phyloP scores from a whole-genome alignment of 1,140 invertebrate species.

The Drosophila equinoxialis region DNA sequence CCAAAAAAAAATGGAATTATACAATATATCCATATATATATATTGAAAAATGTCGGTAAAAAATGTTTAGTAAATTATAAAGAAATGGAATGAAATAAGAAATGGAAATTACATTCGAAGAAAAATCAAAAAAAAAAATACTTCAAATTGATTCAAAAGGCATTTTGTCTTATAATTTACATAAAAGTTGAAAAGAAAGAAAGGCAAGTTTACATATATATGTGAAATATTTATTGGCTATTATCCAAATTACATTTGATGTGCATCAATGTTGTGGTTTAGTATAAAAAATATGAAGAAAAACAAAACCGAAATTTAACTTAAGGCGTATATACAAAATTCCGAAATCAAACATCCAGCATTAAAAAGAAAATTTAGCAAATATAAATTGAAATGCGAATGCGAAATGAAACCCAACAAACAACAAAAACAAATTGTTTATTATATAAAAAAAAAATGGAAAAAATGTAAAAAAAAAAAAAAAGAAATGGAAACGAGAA shows the following conservation, averaged over 20 bases:
- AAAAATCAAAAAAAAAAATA: conserved; percentile 9
- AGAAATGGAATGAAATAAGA: conserved; percentile 23
- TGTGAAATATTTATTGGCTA: conserved; percentile 61
- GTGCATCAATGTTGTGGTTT: conserved; percentile 79
- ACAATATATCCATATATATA: conserved; percentile 49
- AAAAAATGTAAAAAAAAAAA: conserved; percentile 10
- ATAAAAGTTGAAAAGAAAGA: conserved; percentile 44
- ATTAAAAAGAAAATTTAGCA: conserved; percentile 42
- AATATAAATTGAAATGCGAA: conserved; percentile 24
- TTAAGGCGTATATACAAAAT: conserved; percentile 52
- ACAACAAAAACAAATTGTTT: conserved; percentile 50
- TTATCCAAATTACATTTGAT: conserved; percentile 64
- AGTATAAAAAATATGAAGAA: conserved; percentile 51
- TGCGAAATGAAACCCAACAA: conserved; percentile 2
- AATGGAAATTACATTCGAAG: background rate
- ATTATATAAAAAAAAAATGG: conserved; percentile 49
- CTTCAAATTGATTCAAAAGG: conserved; percentile 44
- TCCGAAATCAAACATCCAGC: conserved; percentile 44
- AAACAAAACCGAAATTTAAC: conserved; percentile 29
- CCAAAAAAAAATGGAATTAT: conserved; percentile 35
- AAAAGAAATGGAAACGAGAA: conserved; percentile 38
- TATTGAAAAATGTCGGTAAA: conserved; percentile 57
- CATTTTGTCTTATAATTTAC: conserved; percentile 59
- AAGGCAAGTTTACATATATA: conserved; percentile 26
- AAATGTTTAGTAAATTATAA: conserved; percentile 72